phyloP scores from a whole-genome alignment of 2,888 invertebrate genomes.

The Drosophila fulvimacula region DNA sequence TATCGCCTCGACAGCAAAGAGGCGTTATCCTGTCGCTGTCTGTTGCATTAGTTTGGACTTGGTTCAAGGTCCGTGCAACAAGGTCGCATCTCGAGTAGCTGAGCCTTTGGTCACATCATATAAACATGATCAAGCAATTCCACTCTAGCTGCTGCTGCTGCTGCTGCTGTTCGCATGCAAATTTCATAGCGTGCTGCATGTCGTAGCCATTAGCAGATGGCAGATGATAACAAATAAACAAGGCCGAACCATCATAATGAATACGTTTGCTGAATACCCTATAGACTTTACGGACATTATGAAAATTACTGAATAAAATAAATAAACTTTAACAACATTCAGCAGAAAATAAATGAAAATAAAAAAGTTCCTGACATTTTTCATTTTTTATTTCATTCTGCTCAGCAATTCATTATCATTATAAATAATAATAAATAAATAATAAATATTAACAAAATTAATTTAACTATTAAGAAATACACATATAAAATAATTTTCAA shows the following conservation, averaged over 20 bases:
- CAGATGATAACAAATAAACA: constrained; percentile 31
- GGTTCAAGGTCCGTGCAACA: constrained; percentile 64
- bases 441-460: too few species aligned
- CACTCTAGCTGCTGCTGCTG: neutral
- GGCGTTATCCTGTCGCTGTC: constrained; percentile 44
- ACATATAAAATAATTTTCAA: too few species aligned
- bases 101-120: constrained; percentile 24
- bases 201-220: constrained; percentile 48
- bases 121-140: constrained; percentile 28
- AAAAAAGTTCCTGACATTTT: too few species aligned
- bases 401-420: too few species aligned
- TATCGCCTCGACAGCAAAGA: constrained; percentile 57
- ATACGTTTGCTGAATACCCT: constrained; percentile 40
- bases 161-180: constrained; percentile 53
- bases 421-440: too few species aligned
- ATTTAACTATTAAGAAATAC: too few species aligned
- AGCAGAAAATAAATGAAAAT: too few species aligned
- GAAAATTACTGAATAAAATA: too few species aligned
- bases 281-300: neutral
- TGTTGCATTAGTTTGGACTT: constrained; percentile 20
- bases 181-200: constrained; percentile 61
- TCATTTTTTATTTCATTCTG: too few species aligned
- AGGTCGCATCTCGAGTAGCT: constrained; percentile 42
- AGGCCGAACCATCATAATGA: constrained; percentile 11
- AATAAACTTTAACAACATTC: too few species aligned